Evolutionary conservation across 35 echinoderm and acorn worm genomes (phyloP).

Genomic region (Heliocidaris erythrogramma): DNA sequence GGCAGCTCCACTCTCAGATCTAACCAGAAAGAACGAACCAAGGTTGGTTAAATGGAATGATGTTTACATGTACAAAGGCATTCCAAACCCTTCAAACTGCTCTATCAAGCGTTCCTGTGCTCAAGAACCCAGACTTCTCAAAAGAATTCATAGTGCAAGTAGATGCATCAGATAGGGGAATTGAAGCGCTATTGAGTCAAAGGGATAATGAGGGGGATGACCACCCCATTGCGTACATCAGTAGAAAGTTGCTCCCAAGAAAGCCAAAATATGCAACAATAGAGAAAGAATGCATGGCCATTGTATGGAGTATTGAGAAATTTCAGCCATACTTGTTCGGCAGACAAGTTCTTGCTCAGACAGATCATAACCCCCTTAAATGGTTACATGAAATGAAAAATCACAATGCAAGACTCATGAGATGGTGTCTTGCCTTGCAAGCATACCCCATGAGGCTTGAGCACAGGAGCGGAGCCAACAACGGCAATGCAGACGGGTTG

Average conservation of each 20-base stretch:
- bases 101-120: conserved; percentile 27
- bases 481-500: background rate
- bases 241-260: conserved; percentile 35
- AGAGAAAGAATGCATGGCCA: too few relatives aligned
- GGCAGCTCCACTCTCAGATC: conserved; percentile 55
- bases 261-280: conserved; percentile 44
- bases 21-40: conserved; percentile 40
- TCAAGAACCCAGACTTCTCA: conserved; percentile 51
- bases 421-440: background rate
- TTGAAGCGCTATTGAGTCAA: too few relatives aligned
- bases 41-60: conserved; percentile 44
- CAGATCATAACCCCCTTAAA: background rate
- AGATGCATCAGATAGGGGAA: conserved; percentile 49
- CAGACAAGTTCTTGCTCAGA: background rate
- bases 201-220: conserved; percentile 25
- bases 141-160: conserved; percentile 54
- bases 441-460: background rate
- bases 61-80: conserved; percentile 47
- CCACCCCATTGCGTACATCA: conserved; percentile 57
- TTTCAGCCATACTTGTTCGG: conserved; percentile 3
- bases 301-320: too few relatives aligned
- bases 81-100: conserved; percentile 31
- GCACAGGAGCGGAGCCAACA: background rate
- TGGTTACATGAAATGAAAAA: background rate
- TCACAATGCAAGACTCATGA: too few relatives aligned